Evolutionary conservation across 1,140 invertebrate genomes (phyloP), one percentile per base, ranked within the genome.

Genomic region (Lepidurus apus): DNA sequence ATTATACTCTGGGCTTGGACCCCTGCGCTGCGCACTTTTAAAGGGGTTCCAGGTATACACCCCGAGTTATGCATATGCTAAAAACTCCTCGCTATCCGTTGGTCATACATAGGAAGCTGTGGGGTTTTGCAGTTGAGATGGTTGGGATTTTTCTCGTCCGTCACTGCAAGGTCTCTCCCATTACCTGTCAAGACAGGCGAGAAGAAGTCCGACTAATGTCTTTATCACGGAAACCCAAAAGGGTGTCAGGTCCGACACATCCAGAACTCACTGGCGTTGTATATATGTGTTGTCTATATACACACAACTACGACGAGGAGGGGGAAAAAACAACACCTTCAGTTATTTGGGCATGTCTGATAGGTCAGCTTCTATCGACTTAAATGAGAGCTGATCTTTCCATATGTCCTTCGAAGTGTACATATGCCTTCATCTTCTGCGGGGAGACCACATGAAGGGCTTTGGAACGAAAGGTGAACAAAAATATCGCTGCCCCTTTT

Each of bases 351-450:
- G 34, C 34, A 34, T 34, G 34, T 34, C 34, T 34, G 34, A 34
- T 34, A 34, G 34, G 34, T 34, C 34, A 34, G 34, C 34, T 34
- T 34, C 34, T 34, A 34, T 34, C 34, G 34, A 34, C 34, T 34
- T 34, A 34, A 34, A 34, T 34, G 34, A 34, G 34, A 34, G 34
- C 34, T 34, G 34, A 34, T 34, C 34, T 34, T 34, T 34, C 34
- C 53, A 65, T 65, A 65, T 65, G 53, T 65, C 53, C 53, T 65
- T 65, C 53, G 21, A 65, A 65, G 53, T 21, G 53, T 65, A 65
- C 13, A 65, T 21, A 17, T n/a, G 17, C 17, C 9, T n/a, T 13
- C 5, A n/a, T 13, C 53, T 65, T 65, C 13, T 13, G 53, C 17
- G 53, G 53, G 8, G 8, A 9, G 53, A 17, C 53, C 53, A 21